Evolutionary conservation across 1,140 invertebrate species (phyloP).

Genomic region (Drosophila subobscura): DNA sequence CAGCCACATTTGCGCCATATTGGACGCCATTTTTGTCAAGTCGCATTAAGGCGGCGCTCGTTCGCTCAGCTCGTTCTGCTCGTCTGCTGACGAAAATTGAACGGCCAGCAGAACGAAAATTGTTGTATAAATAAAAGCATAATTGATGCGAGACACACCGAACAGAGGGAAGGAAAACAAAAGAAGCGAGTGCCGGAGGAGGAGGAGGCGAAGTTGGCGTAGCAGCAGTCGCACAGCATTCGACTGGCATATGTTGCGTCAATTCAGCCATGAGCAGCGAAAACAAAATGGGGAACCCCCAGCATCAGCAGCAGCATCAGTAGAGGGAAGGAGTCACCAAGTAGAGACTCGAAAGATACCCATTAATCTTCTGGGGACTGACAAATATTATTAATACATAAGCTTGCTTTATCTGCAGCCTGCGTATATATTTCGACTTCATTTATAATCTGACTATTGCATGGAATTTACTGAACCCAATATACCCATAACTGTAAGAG

Average conservation of each 20-base stretch:
- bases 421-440: no score
- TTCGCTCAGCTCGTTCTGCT: constrained; percentile 54
- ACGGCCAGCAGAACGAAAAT: constrained; percentile 68
- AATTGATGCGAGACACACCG: constrained; percentile 68
- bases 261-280: constrained; percentile 74
- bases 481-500: constrained; percentile 22
- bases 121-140: constrained; percentile 83
- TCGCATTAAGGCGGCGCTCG: constrained; percentile 72
- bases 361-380: no score
- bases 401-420: no score
- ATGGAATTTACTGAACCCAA: neutral
- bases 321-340: neutral
- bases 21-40: constrained; percentile 81
- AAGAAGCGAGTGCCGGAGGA: neutral
- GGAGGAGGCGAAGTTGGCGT: constrained; percentile 6
- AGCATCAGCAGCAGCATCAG: no score
- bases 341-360: no score
- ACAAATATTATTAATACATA: no score
- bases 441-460: neutral
- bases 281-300: constrained; percentile 45
- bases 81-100: constrained; percentile 73
- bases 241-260: constrained; percentile 70
- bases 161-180: constrained; percentile 1
- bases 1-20: constrained; percentile 57
- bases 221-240: constrained; percentile 48